phyloP scores from a whole-genome alignment of 2,888 invertebrate species.

The Vanessa cardui region DNA sequence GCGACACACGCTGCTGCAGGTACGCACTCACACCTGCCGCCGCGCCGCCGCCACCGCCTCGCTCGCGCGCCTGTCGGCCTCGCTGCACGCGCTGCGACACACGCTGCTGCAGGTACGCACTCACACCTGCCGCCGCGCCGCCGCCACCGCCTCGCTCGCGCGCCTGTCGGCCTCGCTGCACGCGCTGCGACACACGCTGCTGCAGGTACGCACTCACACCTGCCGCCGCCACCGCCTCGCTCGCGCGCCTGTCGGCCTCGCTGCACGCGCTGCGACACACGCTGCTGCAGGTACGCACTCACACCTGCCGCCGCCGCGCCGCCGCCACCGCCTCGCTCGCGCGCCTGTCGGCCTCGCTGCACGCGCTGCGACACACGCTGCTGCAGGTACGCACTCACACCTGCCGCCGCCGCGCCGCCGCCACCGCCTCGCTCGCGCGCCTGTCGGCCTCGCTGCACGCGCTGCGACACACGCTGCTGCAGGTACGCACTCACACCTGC shows the following conservation, averaged over 20 bases:
- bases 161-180: constrained; percentile 87
- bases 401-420: constrained; percentile 89
- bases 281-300: constrained; percentile 86
- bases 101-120: constrained; percentile 90
- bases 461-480: constrained; percentile 91
- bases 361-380: constrained; percentile 92
- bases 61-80: constrained; percentile 88
- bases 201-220: constrained; percentile 91
- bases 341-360: constrained; percentile 90
- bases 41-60: constrained; percentile 90
- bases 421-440: constrained; percentile 91
- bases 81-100: constrained; percentile 92
- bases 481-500: constrained; percentile 81
- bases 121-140: constrained; percentile 91
- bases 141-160: constrained; percentile 91
- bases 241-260: constrained; percentile 91
- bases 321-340: constrained; percentile 90
- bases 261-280: constrained; percentile 92
- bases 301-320: constrained; percentile 87
- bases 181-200: constrained; percentile 90
- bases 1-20: constrained; percentile 92
- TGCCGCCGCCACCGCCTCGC: constrained; percentile 89
- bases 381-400: constrained; percentile 84
- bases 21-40: constrained; percentile 77
- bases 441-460: constrained; percentile 91